Base-by-base conservation (phyloP, 2,888 invertebrate genomes). In the Seira musarum region DNA sequence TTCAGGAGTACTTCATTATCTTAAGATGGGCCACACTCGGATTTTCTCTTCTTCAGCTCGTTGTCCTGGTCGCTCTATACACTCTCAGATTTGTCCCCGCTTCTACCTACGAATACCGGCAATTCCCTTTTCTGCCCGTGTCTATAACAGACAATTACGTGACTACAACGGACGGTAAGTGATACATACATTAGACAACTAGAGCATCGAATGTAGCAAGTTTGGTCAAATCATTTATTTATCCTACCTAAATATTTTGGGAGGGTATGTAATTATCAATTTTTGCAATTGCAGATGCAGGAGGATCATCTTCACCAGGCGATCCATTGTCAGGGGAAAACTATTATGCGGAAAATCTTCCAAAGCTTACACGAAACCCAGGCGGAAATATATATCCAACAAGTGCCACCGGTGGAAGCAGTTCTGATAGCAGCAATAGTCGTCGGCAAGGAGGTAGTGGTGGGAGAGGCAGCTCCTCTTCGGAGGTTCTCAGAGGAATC, bases 21-120 rank as follows among this genome's bases (percentile, higher is more conserved):
- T 49, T 83, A 73, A 83, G 81, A 81, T 83, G 81, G 81, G 81
- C 83, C 64, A 81, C 83, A 49, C 76, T 83, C 49, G 81, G 79
- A 46, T 83, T 83, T 22, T 80, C 81, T 13, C 61, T 83, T 13
- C 83, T 83, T 35, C 83, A 83, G 81, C 46, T 83, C 22, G 66
- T 72, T 35, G 83, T 83, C 17, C 72, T 83, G 66, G 66, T 83
- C 60, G 70, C 77, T n/a, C 81, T 83, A 24, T 73, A 81, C 76
- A 35, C 66, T 17, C 69, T 83, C 72, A 83, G 79, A 75, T 79
- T 83, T 69, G 69, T 72, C 57, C 83, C 83, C 24, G 40, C 69
- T 65, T 30, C 30, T 5, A 30, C 30, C 2, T 83, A 79, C 76
- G 79, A 81, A 40, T 81, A 83, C 46, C 83, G 75, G 30, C 77